Base-by-base conservation (phyloP, 2,888 invertebrate species). In the Caenorhabditis sulstoni region DNA sequence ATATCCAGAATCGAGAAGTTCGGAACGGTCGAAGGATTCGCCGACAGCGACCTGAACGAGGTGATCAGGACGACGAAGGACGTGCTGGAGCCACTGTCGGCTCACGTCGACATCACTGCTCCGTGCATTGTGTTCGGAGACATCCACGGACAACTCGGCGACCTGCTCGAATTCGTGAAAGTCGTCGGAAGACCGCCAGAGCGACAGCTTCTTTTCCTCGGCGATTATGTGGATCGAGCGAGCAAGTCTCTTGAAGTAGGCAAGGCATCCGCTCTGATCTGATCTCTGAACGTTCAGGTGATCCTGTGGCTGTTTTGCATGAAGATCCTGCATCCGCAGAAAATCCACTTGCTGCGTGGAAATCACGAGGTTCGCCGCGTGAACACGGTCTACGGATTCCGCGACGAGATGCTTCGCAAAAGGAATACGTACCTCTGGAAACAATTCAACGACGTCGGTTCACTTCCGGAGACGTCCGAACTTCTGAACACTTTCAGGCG, bases 171-270 rank as follows among this genome's bases (percentile, higher is more conserved):
- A 79, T 81, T 65, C 49, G 55, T 66, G n/a, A 45, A 65, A 39
- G 22, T 29, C 11, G 83, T 86, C 16, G 86, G 86, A n/a, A 57
- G 68, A 20, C 85, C 86, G 8, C 85, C 85, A 18, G 49, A 73
- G 7, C 68, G 66, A 11, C 81, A 82, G 50, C 70, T 78, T 52
- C 82, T 87, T 14, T 79, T 85, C 37, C 81, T 87, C n/a, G 87
- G 87, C 16, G 87, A 87, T 65, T 85, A 86, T 52, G 82, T 84
- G 29, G 86, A 86, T 64, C 80, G 86, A 5, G 73, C 82, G 52
- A 70, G 67, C 59, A 79, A 80, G 47, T 84, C 84, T 7, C 52
- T 86, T n/a, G 86, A 86, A 67, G 82, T 84, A 29, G 4, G 29
- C 29, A 29, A 3, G 29, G 7, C 29, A 7, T 29, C 29, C 7